Evolutionary conservation across 2,888 invertebrate genomes (phyloP), one percentile per base, ranked within the genome.

Genomic region (Hyles lineata): DNA sequence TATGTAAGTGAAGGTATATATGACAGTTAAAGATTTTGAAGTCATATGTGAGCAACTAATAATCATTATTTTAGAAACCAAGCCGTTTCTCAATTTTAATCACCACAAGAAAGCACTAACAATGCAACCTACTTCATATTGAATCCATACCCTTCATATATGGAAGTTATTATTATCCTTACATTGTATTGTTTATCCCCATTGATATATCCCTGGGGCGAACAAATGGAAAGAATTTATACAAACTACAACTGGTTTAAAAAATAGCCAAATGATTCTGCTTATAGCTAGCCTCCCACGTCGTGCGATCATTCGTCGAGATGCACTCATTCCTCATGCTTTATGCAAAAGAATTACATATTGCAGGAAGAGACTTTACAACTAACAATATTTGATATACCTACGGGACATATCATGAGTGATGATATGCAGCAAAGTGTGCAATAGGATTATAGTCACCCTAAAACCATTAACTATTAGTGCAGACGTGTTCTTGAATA

Each of bases 281-380:
- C 70, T 62, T 73, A 73, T 32, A 61, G 52, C n/a, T 78, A 88
- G 87, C 88, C 90, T 88, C 90, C 90, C 90, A 90, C 90, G 89
- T 87, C 80, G 88, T 79, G 76, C 83, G 88, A 90, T 90, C 89
- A 87, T 81, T 82, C 80, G 79, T 78, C 74, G 78, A 80, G 87
- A 90, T 89, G 87, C 84, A 82, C 82, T 79, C 83, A 84, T 86
- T 88, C 82, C 83, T 84, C 58, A 55, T 74, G 80, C 79, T 83
- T 80, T 78, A 80, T 78, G 73, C 74, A 73, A 73, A 80, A 76
- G 74, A 83, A 75, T 79, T 73, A 29, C 71, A 29, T 50, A 76
- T 75, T 11, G 70, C 88, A 87, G 75, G 89, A 89, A 82, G 78
- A 70, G 81, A 59, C 71, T 71, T 1, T n/a, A 32, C n/a, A 23